Evolutionary conservation across 2,797 vertebrate genomes (phyloP).

Genomic region (Gila robusta): DNA sequence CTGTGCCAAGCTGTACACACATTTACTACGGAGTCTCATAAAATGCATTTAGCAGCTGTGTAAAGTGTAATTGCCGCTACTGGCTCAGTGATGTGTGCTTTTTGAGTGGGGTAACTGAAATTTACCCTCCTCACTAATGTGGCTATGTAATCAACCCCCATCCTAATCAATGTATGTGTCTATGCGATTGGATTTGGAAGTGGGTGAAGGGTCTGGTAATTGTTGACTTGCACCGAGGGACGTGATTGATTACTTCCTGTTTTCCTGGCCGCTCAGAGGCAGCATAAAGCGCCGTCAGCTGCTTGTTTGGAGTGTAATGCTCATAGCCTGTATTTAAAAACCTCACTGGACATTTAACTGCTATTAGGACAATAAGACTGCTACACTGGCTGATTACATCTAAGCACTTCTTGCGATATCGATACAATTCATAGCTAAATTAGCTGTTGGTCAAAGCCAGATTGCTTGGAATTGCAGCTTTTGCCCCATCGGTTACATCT

Average conservation of each 20-base stretch:
- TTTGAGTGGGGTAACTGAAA: constrained; percentile 8
- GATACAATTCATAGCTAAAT: constrained; percentile 15
- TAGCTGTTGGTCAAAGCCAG: neutral
- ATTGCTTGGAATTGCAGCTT: neutral
- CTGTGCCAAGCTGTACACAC: constrained; percentile 58
- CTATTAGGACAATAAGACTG: neutral
- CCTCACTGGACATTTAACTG: constrained; percentile 13
- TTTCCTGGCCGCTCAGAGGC: constrained; percentile 66
- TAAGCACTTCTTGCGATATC: neutral
- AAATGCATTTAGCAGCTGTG: constrained; percentile 53
- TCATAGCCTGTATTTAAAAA: constrained; percentile 11
- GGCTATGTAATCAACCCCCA: constrained; percentile 58
- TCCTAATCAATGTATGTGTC: constrained; percentile 75
- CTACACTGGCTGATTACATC: neutral
- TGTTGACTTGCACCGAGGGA: constrained; percentile 77
- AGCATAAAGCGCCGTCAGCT: constrained; percentile 49
- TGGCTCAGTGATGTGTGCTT: neutral
- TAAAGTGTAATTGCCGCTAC: constrained; percentile 11
- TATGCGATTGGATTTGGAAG: constrained; percentile 76
- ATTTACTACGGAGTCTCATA: constrained; percentile 58
- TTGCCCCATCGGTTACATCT: neutral
- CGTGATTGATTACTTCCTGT: constrained; percentile 81
- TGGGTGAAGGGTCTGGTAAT: constrained; percentile 77
- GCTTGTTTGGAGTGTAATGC: constrained; percentile 20
- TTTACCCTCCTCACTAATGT: constrained; percentile 43